phyloP scores from a whole-genome alignment of 2,113 vertebrate species.

The Gobio gobio region DNA sequence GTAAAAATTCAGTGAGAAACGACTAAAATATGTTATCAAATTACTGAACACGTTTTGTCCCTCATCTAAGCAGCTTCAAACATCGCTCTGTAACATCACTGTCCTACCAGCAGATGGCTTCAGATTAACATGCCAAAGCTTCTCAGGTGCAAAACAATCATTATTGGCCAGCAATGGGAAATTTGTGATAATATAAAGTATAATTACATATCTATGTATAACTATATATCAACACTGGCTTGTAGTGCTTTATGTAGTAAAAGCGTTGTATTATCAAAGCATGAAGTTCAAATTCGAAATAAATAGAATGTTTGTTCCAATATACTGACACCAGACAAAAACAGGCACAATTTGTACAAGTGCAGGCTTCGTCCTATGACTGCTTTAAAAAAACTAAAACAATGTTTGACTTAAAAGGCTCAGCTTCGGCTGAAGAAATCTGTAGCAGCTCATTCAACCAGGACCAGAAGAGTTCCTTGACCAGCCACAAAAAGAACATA shows the following conservation, averaged over 20 bases:
- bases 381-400: not conserved
- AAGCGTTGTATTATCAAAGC: not conserved
- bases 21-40: not conserved
- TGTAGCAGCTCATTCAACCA: constrained; percentile 8
- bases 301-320: constrained; percentile 69
- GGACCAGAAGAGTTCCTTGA: not conserved
- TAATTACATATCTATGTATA: not conserved
- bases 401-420: not conserved
- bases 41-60: not conserved
- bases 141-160: not conserved
- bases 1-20: not conserved
- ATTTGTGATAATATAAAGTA: not conserved
- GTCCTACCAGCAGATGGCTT: not conserved
- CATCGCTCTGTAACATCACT: not conserved
- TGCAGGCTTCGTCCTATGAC: not conserved
- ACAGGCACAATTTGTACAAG: constrained; percentile 6
- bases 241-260: not conserved
- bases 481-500: constrained; percentile 10
- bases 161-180: constrained; percentile 10
- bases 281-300: constrained; percentile 59
- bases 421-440: not conserved
- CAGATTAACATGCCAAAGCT: not conserved
- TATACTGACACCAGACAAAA: constrained; percentile 62
- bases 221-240: not conserved
- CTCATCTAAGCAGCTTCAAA: not conserved